A percentile compares a stretch with the other conserved stretches of the same genome.
Conservation (phyloP, 2,888 invertebrate species). For the Ochropleura plecta region DNA sequence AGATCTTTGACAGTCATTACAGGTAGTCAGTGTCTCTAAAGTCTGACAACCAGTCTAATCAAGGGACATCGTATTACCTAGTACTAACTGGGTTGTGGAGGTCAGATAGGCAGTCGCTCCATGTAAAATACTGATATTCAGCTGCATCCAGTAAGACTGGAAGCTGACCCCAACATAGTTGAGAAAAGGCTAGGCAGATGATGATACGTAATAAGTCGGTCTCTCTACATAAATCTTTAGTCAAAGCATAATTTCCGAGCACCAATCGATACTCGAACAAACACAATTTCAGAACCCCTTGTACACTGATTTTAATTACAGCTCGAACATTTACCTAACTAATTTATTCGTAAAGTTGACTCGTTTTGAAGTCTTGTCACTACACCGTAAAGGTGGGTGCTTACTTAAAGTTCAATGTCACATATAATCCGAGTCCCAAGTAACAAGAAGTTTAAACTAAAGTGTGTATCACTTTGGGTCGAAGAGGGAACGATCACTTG, state of each 20-base stretch:
- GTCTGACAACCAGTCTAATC: no score
- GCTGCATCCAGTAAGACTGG: no score
- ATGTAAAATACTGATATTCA: no score
- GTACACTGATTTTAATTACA: conserved; percentile 55
- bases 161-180: no score
- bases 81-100: no score
- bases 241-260: conserved; percentile 28
- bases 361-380: conserved; percentile 60
- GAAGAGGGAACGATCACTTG: conserved; percentile 47
- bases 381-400: conserved; percentile 51
- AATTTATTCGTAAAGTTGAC: conserved; percentile 61
- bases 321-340: conserved; percentile 46
- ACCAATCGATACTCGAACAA: conserved; percentile 49
- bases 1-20: no score
- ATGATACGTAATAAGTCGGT: not conserved
- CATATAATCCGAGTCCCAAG: conserved; percentile 52
- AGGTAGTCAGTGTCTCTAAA: no score
- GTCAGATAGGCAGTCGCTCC: no score
- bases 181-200: no score
- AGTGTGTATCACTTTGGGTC: conserved; percentile 35
- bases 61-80: no score
- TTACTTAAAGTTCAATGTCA: conserved; percentile 59
- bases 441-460: conserved; percentile 40
- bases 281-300: conserved; percentile 35
- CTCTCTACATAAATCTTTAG: conserved; percentile 25